These are phyloP conservation scores for Siniperca knerii DNA, from an alignment of 2,113 vertebrate genomes.

Conservation along the genomic window DNA sequence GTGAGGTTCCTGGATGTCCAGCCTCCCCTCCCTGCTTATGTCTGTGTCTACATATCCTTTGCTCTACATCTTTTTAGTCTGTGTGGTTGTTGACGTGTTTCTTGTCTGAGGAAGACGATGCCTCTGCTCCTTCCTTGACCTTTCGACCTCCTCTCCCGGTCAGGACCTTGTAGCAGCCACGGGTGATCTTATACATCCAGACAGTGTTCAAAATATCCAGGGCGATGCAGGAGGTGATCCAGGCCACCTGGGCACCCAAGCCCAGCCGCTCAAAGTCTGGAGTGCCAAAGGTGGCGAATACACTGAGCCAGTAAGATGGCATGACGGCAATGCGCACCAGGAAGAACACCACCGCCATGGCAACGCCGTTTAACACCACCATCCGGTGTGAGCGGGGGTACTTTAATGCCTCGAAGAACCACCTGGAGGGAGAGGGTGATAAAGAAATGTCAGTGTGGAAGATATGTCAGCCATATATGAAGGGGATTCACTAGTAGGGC, in stretches of 20 bases:
- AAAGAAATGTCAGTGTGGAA: constrained; percentile 3
- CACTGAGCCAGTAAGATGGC: constrained; percentile 87
- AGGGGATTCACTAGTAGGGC: neutral
- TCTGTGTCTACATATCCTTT: constrained; percentile 24
- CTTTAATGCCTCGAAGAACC: constrained; percentile 85
- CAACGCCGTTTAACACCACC: constrained; percentile 84
- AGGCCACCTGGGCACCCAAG: constrained; percentile 85
- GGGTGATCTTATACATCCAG: constrained; percentile 87
- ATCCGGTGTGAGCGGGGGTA: constrained; percentile 81
- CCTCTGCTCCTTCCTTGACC: constrained; percentile 37
- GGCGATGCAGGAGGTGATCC: constrained; percentile 85
- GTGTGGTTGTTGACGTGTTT: constrained; percentile 82
- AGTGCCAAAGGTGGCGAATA: constrained; percentile 85
- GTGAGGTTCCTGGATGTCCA: constrained; percentile 41
- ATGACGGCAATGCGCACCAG: constrained; percentile 86
- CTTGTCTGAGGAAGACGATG: constrained; percentile 27
- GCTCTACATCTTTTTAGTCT: constrained; percentile 72
- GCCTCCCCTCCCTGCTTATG: constrained; percentile 30
- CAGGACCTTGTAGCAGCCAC: constrained; percentile 86
- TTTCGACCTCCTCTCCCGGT: constrained; percentile 59
- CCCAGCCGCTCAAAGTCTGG: constrained; percentile 83
- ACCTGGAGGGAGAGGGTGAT: constrained; percentile 67
- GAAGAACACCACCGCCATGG: constrained; percentile 86
- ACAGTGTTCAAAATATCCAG: constrained; percentile 85
- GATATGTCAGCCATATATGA: neutral